Base-by-base conservation (phyloP, 64 coral and sea anemone species). In the Astreopora myriophthalma region DNA sequence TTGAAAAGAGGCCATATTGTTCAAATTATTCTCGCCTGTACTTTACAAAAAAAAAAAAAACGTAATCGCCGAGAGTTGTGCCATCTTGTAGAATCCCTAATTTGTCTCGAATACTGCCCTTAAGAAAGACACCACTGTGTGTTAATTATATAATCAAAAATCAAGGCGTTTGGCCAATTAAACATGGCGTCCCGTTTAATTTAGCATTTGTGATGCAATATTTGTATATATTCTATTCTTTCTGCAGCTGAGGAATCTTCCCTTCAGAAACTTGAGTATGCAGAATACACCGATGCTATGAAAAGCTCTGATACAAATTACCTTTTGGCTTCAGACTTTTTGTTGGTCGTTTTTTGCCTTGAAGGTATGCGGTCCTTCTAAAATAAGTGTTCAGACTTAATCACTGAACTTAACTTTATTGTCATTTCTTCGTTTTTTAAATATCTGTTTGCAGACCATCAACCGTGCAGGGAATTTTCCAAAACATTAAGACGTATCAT, bases 401-500 rank as follows among this genome's bases (percentile, higher is more conserved):
- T n/a, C n/a, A 46, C 5, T 46, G 42, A 46, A n/a, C n/a, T n/a
- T n/a, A n/a, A n/a, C n/a, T n/a, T n/a, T n/a, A n/a, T n/a, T 44
- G 40, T 44, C 40, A 44, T 44, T 44, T 44, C 40, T 0, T 44
- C 6, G 40, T 55, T 55, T 55, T 55, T 52, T 27, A 2, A 30
- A 51, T 80, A 4, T 32, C 12, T 64, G 38, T 38, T 83, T 25
- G 3, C 32, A 83, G 79, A 83, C 9, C 31, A 57, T 28, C 26
- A 78, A 52, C 25, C 17, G 1, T 91, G 89, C 23, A 48, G 35
- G 26, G 31, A 58, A 25, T 91, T 91, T 38, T 70, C 39, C 9
- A 82, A 82, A 49, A 42, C 40, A 5, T 83, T 80, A 29, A 42
- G 89, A 26, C 89, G 89, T 1, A 25, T 91, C 0, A 48, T 82